Percentiles rank a stretch among this genome's conserved stretches.
These are phyloP conservation scores for Rhyacophila evoluta DNA, from an alignment of 2,888 invertebrate genomes.

Conservation along the genomic window DNA sequence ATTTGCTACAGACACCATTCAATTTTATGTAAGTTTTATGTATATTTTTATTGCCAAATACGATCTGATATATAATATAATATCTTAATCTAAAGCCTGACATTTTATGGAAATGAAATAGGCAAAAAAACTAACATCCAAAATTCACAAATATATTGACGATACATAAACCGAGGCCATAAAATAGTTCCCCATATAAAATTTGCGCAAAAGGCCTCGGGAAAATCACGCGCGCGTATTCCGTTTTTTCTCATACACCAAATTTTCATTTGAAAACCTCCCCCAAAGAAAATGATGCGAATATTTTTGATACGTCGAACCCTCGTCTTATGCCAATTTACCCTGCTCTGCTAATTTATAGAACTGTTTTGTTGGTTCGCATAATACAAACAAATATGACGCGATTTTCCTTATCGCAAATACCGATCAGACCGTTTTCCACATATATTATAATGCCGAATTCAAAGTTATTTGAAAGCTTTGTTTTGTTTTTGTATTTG, in stretches of 20 bases:
- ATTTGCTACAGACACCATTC: too few species aligned
- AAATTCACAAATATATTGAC: not conserved
- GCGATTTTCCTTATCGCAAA: not conserved
- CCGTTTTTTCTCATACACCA: not conserved
- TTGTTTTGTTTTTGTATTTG: not conserved
- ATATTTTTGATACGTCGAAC: slow-evolving; percentile 5
- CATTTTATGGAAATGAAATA: too few species aligned
- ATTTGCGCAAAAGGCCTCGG: not conserved
- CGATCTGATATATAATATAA: too few species aligned
- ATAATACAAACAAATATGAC: slow-evolving; percentile 14
- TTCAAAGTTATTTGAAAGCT: not conserved
- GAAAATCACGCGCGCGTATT: not conserved
- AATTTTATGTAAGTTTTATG: too few species aligned
- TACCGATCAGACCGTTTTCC: not conserved
- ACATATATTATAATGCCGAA: not conserved
- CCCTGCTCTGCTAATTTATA: not conserved
- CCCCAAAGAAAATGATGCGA: not conserved
- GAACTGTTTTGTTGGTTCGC: not conserved
- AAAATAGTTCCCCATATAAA: not conserved
- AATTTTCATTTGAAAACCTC: not conserved
- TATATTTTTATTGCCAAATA: too few species aligned
- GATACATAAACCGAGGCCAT: not conserved
- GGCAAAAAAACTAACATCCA: too few species aligned
- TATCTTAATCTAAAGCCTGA: too few species aligned
- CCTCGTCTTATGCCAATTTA: slow-evolving; percentile 13